Percentiles rank a stretch among this genome's conserved stretches.
Conservation (phyloP, 2,888 invertebrate genomes). For the Pheosia tremula region DNA sequence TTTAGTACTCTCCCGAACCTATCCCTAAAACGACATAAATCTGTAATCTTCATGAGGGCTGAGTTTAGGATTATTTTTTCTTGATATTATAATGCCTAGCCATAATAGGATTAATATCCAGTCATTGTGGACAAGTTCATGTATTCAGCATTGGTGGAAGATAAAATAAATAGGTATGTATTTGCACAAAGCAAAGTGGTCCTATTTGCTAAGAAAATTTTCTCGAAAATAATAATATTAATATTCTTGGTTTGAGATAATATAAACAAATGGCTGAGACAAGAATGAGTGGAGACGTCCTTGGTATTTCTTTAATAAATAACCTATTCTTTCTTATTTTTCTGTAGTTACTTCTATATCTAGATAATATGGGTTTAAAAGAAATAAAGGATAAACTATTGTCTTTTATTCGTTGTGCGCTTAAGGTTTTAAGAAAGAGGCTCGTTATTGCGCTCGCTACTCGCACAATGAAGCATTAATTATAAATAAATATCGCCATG, state of each 20-base stretch:
- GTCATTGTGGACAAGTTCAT: neutral
- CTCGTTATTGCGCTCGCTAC: neutral
- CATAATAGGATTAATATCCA: neutral
- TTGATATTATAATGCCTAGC: neutral
- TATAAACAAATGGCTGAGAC: too few relatives aligned
- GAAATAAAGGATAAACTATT: neutral
- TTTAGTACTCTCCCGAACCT: conserved; percentile 11
- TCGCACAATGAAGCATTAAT: neutral
- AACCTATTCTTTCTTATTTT: too few relatives aligned
- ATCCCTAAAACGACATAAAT: conserved; percentile 21
- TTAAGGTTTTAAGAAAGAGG: neutral
- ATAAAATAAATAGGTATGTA: neutral
- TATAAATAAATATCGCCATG: too few relatives aligned
- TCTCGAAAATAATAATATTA: too few relatives aligned
- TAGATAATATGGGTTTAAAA: neutral
- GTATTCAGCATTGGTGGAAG: neutral
- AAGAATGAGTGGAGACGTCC: too few relatives aligned
- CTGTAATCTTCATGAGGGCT: neutral
- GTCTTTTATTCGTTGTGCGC: too few relatives aligned
- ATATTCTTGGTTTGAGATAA: too few relatives aligned
- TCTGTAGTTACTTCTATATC: too few relatives aligned
- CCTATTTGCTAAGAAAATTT: too few relatives aligned
- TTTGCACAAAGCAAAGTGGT: too few relatives aligned
- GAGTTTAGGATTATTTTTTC: neutral
- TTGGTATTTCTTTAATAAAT: too few relatives aligned